These are phyloP conservation scores for Corydoras sp. DNA, from an alignment of 2,113 vertebrate genomes.

Conservation along the genomic window DNA sequence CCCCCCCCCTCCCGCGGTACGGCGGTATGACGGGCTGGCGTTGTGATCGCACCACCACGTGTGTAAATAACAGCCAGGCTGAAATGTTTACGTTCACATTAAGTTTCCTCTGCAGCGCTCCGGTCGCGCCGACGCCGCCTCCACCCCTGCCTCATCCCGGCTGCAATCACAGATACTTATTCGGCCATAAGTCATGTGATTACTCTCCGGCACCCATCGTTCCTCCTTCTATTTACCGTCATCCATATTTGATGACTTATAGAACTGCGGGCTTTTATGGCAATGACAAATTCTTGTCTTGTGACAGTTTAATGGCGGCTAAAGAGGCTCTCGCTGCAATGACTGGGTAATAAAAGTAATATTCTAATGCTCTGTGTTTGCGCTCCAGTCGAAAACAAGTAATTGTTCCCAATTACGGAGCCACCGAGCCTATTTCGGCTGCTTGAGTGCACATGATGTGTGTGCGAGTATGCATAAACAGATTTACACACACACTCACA, in stretches of 20 bases:
- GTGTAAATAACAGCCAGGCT: too few relatives aligned
- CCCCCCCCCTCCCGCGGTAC: too few relatives aligned
- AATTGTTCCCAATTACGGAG: constrained; percentile 77
- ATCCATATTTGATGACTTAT: constrained; percentile 86
- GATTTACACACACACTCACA: background rate
- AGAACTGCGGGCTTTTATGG: constrained; percentile 78
- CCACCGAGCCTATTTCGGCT: constrained; percentile 52
- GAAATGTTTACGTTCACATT: background rate
- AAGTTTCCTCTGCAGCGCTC: background rate
- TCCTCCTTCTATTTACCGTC: constrained; percentile 68
- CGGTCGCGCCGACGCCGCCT: background rate
- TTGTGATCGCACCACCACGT: too few relatives aligned
- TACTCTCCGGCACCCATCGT: constrained; percentile 62
- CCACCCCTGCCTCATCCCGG: constrained; percentile 14
- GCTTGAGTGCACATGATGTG: constrained; percentile 21
- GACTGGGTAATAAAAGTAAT: constrained; percentile 79
- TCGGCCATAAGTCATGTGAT: constrained; percentile 46
- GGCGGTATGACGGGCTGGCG: too few relatives aligned
- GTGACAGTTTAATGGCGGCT: constrained; percentile 89
- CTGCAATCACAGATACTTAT: constrained; percentile 42
- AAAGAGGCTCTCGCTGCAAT: constrained; percentile 79
- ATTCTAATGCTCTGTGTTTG: constrained; percentile 80
- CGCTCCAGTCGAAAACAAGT: constrained; percentile 76
- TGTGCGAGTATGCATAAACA: constrained; percentile 11
- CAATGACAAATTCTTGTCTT: constrained; percentile 80